These are phyloP conservation scores for Hippocampus mohnikei DNA, from an alignment of 2,113 vertebrate genomes.

Conservation along the genomic window DNA sequence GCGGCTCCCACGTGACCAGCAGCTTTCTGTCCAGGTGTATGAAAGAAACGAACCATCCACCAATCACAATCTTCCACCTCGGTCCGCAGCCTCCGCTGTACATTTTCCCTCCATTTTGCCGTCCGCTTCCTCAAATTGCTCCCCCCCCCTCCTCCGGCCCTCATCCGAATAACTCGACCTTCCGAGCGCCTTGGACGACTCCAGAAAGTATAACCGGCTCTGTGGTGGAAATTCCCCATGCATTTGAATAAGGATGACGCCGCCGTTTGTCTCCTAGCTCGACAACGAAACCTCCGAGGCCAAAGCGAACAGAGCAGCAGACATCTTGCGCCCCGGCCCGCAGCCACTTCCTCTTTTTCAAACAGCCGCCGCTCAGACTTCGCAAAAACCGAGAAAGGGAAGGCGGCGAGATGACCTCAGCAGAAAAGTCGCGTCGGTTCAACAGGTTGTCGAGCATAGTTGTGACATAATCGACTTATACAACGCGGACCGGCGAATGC, in stretches of 20 bases:
- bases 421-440: slow-evolving; percentile 14
- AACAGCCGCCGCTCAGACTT: slow-evolving; percentile 27
- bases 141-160: not conserved
- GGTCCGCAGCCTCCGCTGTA: slow-evolving; percentile 57
- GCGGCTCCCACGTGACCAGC: slow-evolving; percentile 56
- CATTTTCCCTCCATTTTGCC: slow-evolving; percentile 69
- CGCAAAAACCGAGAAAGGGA: slow-evolving; percentile 23
- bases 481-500: not conserved
- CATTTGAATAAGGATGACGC: slow-evolving; percentile 19
- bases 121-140: slow-evolving; percentile 5
- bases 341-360: slow-evolving; percentile 19
- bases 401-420: slow-evolving; percentile 7
- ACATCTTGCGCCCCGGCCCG: slow-evolving; percentile 55
- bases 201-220: not conserved
- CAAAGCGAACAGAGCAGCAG: slow-evolving; percentile 51
- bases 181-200: not conserved
- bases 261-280: slow-evolving; percentile 20
- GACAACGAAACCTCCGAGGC: slow-evolving; percentile 6
- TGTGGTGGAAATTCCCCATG: not conserved
- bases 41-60: slow-evolving; percentile 68
- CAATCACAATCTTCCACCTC: slow-evolving; percentile 78
- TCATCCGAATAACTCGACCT: slow-evolving; percentile 4
- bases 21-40: slow-evolving; percentile 62
- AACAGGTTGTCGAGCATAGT: slow-evolving; percentile 46
- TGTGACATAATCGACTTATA: not conserved